Percentiles rank a stretch among this genome's conserved stretches.
phyloP scores from a whole-genome alignment of 2,888 invertebrate genomes.

The Mallateleia sp. region DNA sequence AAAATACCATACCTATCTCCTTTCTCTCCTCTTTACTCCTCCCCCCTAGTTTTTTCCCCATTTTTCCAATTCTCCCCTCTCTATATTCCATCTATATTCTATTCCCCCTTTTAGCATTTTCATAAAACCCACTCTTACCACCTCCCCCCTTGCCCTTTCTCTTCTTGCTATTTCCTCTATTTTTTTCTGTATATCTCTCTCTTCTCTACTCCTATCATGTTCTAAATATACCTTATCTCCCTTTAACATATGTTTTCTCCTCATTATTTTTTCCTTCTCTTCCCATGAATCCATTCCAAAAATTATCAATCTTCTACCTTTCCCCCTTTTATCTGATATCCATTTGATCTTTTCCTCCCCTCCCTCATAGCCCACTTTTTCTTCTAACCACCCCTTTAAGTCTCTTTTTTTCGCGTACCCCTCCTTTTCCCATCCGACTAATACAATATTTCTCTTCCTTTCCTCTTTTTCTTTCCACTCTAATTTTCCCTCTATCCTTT shows the following conservation, averaged over 20 bases:
- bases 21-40: too few relatives aligned
- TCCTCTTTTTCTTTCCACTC: neutral
- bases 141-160: neutral
- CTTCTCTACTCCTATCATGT: too few relatives aligned
- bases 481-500: neutral
- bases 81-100: neutral
- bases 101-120: neutral
- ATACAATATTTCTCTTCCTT: neutral
- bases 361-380: neutral
- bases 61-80: too few relatives aligned
- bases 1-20: neutral
- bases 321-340: neutral
- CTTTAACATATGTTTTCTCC: neutral
- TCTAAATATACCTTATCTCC: constrained; percentile 2
- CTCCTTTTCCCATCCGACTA: neutral
- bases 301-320: neutral
- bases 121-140: neutral
- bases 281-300: neutral
- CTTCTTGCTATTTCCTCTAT: neutral
- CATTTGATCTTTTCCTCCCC: neutral
- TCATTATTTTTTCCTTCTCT: constrained; percentile 22
- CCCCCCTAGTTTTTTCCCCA: too few relatives aligned
- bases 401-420: neutral
- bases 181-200: constrained; percentile 24
- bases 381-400: neutral